These are phyloP conservation scores for Drosophila kuntzei DNA, from an alignment of 2,888 invertebrate species.

Conservation along the genomic window DNA sequence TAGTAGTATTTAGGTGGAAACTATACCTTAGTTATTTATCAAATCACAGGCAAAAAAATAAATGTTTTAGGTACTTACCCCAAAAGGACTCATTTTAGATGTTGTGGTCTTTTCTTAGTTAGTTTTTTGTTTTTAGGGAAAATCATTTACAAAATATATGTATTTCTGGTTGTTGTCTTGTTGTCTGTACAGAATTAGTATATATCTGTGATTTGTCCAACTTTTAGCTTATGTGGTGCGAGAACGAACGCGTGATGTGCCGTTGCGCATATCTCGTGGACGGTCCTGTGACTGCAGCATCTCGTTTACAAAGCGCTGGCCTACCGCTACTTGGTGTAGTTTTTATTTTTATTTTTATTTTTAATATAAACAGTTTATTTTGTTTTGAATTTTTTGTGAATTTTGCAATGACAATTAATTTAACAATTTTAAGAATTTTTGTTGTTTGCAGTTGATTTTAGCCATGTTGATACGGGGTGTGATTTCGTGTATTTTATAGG, in stretches of 20 bases:
- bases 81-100: slow-evolving; percentile 6
- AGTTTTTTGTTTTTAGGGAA: slow-evolving; percentile 40
- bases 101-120: slow-evolving; percentile 17
- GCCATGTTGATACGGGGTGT: slow-evolving; percentile 52
- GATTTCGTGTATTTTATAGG: slow-evolving; percentile 45
- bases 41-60: slow-evolving; percentile 37
- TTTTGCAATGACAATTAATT: slow-evolving; percentile 50
- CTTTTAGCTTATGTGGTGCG: slow-evolving; percentile 80
- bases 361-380: neutral
- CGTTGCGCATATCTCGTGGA: slow-evolving; percentile 84
- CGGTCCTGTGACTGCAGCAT: slow-evolving; percentile 85
- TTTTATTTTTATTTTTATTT: slow-evolving; percentile 20
- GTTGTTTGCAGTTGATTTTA: slow-evolving; percentile 33
- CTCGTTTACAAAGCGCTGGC: slow-evolving; percentile 86
- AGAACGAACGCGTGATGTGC: slow-evolving; percentile 73
- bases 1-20: slow-evolving; percentile 28
- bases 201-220: slow-evolving; percentile 55
- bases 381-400: slow-evolving; percentile 3
- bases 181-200: slow-evolving; percentile 35
- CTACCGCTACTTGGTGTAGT: slow-evolving; percentile 81
- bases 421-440: slow-evolving; percentile 23
- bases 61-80: slow-evolving; percentile 40
- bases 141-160: slow-evolving; percentile 73
- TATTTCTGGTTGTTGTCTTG: slow-evolving; percentile 32
- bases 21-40: slow-evolving; percentile 58